These are phyloP conservation scores for Drosophila guanche DNA, from an alignment of 1,140 invertebrate genomes.

Conservation along the genomic window DNA sequence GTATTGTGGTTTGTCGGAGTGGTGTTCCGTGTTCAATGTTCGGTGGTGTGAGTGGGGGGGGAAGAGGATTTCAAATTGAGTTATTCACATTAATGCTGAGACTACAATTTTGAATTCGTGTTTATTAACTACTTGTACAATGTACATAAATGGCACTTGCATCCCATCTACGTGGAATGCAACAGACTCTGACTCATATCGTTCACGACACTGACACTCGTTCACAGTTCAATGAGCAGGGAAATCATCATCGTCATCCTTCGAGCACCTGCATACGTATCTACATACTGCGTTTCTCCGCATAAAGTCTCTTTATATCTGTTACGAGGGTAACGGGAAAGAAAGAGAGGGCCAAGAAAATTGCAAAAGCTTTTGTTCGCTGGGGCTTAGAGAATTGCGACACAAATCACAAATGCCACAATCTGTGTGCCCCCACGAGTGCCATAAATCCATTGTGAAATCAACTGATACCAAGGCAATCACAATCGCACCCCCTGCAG, in stretches of 20 bases:
- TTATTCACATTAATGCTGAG: conserved; percentile 45
- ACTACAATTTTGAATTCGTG: conserved; percentile 41
- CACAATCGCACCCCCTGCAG: neutral
- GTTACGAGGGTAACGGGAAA: neutral
- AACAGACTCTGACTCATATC: conserved; percentile 25
- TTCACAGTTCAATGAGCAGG: conserved; percentile 44
- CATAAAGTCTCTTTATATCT: neutral
- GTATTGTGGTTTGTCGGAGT: conserved; percentile 5
- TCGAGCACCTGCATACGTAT: neutral
- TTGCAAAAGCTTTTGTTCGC: conserved; percentile 51
- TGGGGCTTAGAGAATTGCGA: conserved; percentile 56
- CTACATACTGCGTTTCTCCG: no score
- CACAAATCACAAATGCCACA: conserved; percentile 74
- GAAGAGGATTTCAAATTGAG: conserved; percentile 57
- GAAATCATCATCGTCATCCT: conserved; percentile 9
- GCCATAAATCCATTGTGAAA: conserved; percentile 76
- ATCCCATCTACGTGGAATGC: conserved; percentile 24
- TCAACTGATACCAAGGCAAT: conserved; percentile 54
- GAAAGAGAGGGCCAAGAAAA: conserved; percentile 29
- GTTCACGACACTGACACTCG: conserved; percentile 33
- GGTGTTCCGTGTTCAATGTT: conserved; percentile 7
- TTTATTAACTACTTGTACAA: conserved; percentile 11
- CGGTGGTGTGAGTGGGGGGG: conserved; percentile 29
- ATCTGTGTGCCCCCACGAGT: conserved; percentile 67
- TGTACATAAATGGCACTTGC: conserved; percentile 8